Conservation (phyloP, 2,797 vertebrate genomes). For the Dermochelys coriacea region DNA sequence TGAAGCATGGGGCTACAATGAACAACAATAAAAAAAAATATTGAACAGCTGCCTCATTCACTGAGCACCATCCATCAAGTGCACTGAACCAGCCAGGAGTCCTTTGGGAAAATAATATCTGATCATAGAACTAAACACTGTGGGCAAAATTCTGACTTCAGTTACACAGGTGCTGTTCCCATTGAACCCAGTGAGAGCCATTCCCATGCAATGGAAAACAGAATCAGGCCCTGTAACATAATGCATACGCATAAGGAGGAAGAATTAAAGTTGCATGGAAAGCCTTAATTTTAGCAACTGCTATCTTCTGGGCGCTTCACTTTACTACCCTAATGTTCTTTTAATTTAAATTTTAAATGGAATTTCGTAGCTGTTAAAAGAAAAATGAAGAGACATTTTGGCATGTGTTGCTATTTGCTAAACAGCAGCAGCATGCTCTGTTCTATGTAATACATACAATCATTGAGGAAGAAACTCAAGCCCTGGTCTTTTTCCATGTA, state of each 20-base stretch:
- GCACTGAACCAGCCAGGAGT: background rate
- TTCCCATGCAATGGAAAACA: background rate
- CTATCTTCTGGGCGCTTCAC: background rate
- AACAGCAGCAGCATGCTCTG: background rate
- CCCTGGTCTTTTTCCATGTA: background rate
- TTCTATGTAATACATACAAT: background rate
- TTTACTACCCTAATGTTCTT: background rate
- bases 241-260: background rate
- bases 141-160: background rate
- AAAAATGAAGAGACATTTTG: background rate
- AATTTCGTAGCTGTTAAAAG: background rate
- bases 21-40: slow-evolving; percentile 56
- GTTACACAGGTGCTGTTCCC: slow-evolving; percentile 36
- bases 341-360: background rate
- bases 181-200: background rate
- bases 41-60: slow-evolving; percentile 67
- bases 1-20: background rate
- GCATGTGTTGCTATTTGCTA: accelerated
- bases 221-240: background rate
- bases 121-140: slow-evolving; percentile 58
- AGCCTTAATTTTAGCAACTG: background rate
- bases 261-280: background rate
- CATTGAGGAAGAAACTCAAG: background rate
- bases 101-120: slow-evolving; percentile 39
- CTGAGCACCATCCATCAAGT: slow-evolving; percentile 39